Percentiles rank a stretch among this genome's conserved stretches.
Conservation (phyloP, 2,113 vertebrate species). For the Turnix velox region DNA sequence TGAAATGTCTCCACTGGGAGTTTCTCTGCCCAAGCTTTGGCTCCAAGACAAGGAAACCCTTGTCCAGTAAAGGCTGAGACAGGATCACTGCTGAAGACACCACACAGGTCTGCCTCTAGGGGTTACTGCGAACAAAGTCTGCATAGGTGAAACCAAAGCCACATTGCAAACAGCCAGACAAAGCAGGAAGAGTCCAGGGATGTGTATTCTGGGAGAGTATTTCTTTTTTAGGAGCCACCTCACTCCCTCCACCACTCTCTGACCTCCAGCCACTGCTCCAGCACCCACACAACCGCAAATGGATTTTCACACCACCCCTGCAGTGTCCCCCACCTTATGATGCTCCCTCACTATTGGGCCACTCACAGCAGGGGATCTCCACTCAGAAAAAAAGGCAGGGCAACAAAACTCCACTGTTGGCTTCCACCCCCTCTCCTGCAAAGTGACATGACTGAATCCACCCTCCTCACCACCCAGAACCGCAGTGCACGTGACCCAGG, state of each 20-base stretch:
- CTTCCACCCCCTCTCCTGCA: not conserved
- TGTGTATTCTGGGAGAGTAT: not conserved
- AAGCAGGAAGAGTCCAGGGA: not conserved
- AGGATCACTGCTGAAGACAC: not conserved
- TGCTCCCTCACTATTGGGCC: accelerated
- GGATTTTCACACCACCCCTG: not conserved
- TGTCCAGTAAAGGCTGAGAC: accelerated
- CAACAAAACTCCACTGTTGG: accelerated
- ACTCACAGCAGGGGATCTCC: not conserved
- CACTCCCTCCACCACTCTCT: not conserved
- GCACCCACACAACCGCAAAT: not conserved
- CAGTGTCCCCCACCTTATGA: not conserved
- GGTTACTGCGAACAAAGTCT: not conserved
- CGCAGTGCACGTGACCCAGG: not conserved
- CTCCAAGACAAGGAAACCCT: not conserved
- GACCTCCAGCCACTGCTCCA: not conserved
- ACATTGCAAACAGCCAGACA: not conserved
- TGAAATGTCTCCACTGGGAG: not conserved
- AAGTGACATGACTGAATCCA: not conserved
- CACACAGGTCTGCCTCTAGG: accelerated
- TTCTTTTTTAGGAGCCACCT: not conserved
- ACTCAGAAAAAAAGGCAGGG: not conserved
- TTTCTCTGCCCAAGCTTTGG: not conserved
- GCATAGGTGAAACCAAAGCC: not conserved
- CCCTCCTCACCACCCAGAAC: not conserved